phyloP scores from a whole-genome alignment of 1,140 invertebrate genomes.

The Vanessa atalanta region DNA sequence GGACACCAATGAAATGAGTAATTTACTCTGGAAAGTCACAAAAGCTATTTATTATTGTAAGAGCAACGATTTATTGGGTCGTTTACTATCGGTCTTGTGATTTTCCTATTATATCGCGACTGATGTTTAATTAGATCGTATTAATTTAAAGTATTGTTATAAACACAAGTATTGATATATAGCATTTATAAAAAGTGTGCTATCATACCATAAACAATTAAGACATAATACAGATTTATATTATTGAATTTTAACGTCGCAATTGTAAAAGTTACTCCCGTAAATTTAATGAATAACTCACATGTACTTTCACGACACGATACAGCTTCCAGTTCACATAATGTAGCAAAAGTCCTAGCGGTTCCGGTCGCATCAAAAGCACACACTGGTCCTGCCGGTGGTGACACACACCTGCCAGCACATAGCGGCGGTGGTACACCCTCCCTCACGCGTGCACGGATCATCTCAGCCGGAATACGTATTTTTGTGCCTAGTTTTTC shows the following conservation, averaged over 20 bases:
- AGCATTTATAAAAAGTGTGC: too few species aligned
- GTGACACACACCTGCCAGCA: slow-evolving; percentile 67
- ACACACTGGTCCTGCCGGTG: slow-evolving; percentile 78
- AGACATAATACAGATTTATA: too few species aligned
- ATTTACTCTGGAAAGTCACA: slow-evolving; percentile 29
- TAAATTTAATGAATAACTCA: slow-evolving; percentile 48
- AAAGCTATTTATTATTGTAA: slow-evolving; percentile 36
- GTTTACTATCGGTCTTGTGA: slow-evolving; percentile 11
- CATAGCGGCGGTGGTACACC: slow-evolving; percentile 73
- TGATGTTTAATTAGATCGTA: background rate
- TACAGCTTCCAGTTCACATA: slow-evolving; percentile 78
- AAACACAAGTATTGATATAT: background rate
- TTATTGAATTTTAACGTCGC: too few species aligned
- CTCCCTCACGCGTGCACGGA: slow-evolving; percentile 55
- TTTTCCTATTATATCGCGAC: background rate
- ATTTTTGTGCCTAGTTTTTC: slow-evolving; percentile 37
- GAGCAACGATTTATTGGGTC: slow-evolving; percentile 11
- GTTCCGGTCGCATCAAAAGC: slow-evolving; percentile 79
- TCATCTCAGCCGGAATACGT: slow-evolving; percentile 44
- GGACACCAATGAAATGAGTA: slow-evolving; percentile 21
- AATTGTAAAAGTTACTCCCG: too few species aligned
- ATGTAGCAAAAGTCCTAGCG: slow-evolving; percentile 77
- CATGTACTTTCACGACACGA: slow-evolving; percentile 80
- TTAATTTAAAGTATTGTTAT: background rate
- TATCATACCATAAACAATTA: too few species aligned